Evolutionary conservation across 2,113 vertebrate genomes (phyloP), one percentile per base, ranked within the genome.

Genomic region (Scophthalmus maximus): DNA sequence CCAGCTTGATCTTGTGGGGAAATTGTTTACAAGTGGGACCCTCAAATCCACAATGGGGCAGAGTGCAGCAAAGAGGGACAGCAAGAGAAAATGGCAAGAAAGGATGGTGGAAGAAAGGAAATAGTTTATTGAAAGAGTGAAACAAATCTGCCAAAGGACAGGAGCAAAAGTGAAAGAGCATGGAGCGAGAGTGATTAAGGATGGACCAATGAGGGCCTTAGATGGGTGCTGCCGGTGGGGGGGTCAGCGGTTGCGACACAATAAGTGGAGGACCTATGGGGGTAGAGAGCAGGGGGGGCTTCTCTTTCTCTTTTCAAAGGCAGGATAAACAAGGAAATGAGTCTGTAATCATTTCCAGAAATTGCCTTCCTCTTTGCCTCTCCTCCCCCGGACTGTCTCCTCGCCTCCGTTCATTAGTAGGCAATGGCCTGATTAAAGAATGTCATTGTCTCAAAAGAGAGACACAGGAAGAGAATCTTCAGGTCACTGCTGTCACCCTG

Each of bases 331-430:
- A 93, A 93, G 93, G 91, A 94, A 94, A 94, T 93, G 92, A 93
- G 93, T 94, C 89, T 86, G 90, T 93, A 93, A 94, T 94, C 89
- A 94, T 94, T 94, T 94, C 92, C 93, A 93, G 94, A 94, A 91
- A 93, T 92, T 91, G 85, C 89, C 87, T 92, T 91, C 89, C 90
- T 89, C 88, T 90, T 90, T 77, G 74, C 85, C 60, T 89, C 81
- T 74, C 64, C 70, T 84, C 87, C 89, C 58, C 83, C 23, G 23
- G 73, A 77, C 84, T 76, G 81, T 91, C 88, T 84, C 81, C 85
- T 79, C 75, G 44, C 85, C 90, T 90, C 85, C 77, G 85, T 92
- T 94, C 93, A 94, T 94, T 92, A 93, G 88, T 61, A 67, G 92
- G 69, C 85, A 85, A 87, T 59, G 73, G 90, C 67, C 91, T 91